A percentile compares a stretch with the other conserved stretches of the same genome.
phyloP scores from a whole-genome alignment of 2,113 vertebrate species.

The Trinectes maculatus region DNA sequence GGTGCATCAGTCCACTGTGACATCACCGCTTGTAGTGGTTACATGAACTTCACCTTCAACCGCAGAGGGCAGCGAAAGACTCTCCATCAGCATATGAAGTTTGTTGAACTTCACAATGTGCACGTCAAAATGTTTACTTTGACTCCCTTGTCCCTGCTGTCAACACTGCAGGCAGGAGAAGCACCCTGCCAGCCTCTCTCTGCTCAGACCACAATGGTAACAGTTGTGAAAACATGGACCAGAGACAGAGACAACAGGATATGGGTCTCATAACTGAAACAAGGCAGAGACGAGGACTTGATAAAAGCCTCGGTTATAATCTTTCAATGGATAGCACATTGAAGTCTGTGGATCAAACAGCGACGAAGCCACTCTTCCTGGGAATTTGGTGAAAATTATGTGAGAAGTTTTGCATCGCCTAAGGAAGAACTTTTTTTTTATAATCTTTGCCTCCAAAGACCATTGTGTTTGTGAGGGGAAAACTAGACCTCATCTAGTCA shows the following conservation, averaged over 20 bases:
- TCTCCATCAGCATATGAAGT: neutral
- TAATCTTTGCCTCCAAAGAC: neutral
- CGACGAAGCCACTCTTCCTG: neutral
- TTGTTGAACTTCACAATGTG: neutral
- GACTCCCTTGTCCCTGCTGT: neutral
- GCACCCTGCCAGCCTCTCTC: neutral
- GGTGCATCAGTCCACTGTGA: neutral
- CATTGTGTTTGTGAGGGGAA: no score
- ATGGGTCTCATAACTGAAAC: slow-evolving; percentile 14
- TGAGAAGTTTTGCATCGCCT: neutral
- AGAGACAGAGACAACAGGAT: neutral
- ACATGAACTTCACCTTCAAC: neutral
- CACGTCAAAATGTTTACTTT: neutral
- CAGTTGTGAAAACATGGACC: neutral
- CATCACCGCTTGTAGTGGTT: neutral
- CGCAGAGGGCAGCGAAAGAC: neutral
- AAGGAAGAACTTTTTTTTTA: neutral
- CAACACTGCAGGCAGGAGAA: no score
- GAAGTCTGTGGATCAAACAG: slow-evolving; percentile 13
- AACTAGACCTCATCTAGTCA: no score
- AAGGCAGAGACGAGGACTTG: neutral
- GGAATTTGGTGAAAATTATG: neutral
- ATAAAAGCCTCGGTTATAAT: neutral
- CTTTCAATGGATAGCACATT: slow-evolving; percentile 30
- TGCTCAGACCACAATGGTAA: neutral